Percentiles rank a stretch among this genome's conserved stretches.
Evolutionary conservation across 2,797 vertebrate genomes (phyloP).

Genomic region (Phaenicophaeus curvirostris): DNA sequence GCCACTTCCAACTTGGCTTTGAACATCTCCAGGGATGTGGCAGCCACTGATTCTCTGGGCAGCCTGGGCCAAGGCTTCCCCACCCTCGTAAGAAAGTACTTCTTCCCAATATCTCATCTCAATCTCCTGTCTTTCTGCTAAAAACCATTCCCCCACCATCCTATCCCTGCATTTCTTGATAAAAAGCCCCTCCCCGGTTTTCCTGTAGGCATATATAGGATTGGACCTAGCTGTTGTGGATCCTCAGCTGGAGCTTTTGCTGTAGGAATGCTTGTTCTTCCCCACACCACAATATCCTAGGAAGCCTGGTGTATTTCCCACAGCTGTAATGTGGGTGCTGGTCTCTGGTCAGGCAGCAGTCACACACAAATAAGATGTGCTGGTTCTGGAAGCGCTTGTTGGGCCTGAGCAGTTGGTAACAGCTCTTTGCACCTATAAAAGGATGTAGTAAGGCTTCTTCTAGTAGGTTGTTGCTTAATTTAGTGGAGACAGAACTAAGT

Average conservation of each 20-base stretch:
- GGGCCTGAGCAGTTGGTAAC: not conserved
- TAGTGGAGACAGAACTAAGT: not conserved
- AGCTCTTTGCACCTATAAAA: not conserved
- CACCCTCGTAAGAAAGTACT: too few species aligned
- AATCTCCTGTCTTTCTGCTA: too few species aligned
- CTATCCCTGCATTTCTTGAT: too few species aligned
- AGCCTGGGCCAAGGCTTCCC: too few species aligned
- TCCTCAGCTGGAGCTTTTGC: not conserved
- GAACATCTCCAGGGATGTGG: too few species aligned
- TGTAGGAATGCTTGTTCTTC: not conserved
- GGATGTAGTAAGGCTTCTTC: accelerated
- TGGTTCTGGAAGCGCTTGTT: not conserved
- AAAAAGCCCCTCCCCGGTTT: too few species aligned
- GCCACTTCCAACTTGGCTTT: too few species aligned
- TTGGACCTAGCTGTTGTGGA: not conserved
- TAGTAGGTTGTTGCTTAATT: not conserved
- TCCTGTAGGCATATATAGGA: too few species aligned
- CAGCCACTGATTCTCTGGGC: too few species aligned
- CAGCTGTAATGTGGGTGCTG: not conserved
- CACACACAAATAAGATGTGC: not conserved
- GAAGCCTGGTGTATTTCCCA: not conserved
- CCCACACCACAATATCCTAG: accelerated
- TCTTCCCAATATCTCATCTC: too few species aligned
- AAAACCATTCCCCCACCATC: too few species aligned
- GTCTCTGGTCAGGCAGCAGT: accelerated